These are phyloP conservation scores for Megalopta genalis DNA, from an alignment of 1,140 invertebrate species.

Conservation along the genomic window DNA sequence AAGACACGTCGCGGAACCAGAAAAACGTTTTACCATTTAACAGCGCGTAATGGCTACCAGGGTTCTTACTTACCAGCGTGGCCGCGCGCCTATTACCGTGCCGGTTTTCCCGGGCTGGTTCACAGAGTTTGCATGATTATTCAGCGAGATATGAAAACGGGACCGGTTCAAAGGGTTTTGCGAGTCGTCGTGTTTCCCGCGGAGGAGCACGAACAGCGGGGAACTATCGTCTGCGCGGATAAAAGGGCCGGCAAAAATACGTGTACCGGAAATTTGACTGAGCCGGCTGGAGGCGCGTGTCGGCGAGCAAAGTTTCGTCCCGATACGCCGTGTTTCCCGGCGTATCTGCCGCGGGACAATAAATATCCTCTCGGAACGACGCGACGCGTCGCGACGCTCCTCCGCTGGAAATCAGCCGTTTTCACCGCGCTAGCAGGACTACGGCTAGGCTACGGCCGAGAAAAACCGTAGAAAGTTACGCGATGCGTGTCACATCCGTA, in stretches of 20 bases:
- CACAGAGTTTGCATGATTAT: not conserved
- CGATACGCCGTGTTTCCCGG: slow-evolving; percentile 21
- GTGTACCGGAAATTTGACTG: not conserved
- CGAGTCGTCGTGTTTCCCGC: not conserved
- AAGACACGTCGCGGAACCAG: not conserved
- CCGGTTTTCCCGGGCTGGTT: not conserved
- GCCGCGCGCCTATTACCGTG: slow-evolving; percentile 4
- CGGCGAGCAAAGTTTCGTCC: slow-evolving; percentile 30
- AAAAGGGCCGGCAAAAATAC: not conserved
- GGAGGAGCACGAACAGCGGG: not conserved
- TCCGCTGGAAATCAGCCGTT: slow-evolving; percentile 52
- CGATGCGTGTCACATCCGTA: slow-evolving; percentile 61
- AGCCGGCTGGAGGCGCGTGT: not conserved
- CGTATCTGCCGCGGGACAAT: slow-evolving; percentile 28
- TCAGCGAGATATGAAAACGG: slow-evolving; percentile 6
- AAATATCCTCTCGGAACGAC: slow-evolving; percentile 31
- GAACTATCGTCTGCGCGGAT: not conserved
- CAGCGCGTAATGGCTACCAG: slow-evolving; percentile 3
- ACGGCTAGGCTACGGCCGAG: slow-evolving; percentile 6
- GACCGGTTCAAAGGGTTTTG: slow-evolving; percentile 17
- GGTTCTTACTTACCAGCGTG: slow-evolving; percentile 13
- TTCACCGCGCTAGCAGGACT: slow-evolving; percentile 36
- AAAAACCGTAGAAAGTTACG: slow-evolving; percentile 64
- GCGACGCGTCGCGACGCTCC: not conserved
- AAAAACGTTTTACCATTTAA: slow-evolving; percentile 30